These are phyloP conservation scores for Intellagama lesueurii DNA, from an alignment of 2,797 vertebrate genomes.

Conservation along the genomic window DNA sequence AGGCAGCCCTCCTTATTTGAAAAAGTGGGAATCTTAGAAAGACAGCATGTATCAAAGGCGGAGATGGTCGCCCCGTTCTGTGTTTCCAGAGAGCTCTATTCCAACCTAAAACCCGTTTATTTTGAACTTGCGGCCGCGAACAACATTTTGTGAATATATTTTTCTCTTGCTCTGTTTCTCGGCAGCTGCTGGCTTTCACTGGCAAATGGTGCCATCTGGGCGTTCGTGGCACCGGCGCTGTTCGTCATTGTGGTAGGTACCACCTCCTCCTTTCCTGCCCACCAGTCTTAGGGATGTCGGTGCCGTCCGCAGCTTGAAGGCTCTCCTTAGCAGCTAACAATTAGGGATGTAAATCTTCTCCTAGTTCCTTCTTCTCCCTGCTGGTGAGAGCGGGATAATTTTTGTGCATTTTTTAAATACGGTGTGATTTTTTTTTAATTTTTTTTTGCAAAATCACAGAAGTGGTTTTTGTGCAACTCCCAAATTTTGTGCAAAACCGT, in stretches of 20 bases:
- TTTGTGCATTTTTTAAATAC: too few species aligned
- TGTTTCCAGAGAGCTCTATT: neutral
- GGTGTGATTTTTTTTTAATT: too few species aligned
- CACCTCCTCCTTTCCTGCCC: accelerated
- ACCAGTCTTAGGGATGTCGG: accelerated
- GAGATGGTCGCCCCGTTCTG: neutral
- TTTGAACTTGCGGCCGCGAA: neutral
- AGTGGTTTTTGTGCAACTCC: too few species aligned
- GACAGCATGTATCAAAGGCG: neutral
- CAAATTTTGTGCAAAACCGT: too few species aligned
- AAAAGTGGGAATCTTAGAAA: too few species aligned
- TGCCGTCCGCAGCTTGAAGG: too few species aligned
- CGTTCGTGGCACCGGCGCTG: constrained; percentile 94
- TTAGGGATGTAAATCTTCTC: too few species aligned
- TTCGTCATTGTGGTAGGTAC: constrained; percentile 91
- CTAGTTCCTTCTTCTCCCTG: too few species aligned
- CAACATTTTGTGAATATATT: neutral
- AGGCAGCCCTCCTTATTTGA: too few species aligned
- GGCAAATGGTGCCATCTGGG: constrained; percentile 92
- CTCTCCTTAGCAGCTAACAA: neutral
- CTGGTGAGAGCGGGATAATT: too few species aligned
- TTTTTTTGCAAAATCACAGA: too few species aligned
- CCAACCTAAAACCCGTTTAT: neutral
- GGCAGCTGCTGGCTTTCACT: constrained; percentile 95
- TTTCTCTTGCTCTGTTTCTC: constrained; percentile 49